phyloP scores from a whole-genome alignment of 1,140 invertebrate genomes.

The Drosophila sp. region DNA sequence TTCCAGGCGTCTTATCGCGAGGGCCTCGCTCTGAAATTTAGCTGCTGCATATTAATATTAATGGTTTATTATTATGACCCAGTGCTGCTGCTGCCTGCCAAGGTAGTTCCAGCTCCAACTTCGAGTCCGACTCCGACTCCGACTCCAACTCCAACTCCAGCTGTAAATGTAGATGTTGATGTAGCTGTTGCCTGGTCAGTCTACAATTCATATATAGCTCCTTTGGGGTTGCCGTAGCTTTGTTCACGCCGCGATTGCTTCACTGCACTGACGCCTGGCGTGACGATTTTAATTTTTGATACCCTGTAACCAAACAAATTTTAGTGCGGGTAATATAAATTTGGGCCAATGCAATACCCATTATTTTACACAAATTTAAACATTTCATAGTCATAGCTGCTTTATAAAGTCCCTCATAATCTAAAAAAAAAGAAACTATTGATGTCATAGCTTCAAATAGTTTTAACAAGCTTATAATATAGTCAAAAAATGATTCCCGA shows the following conservation, averaged over 20 bases:
- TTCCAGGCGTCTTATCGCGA: slow-evolving; percentile 29
- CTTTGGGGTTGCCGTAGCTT: slow-evolving; percentile 61
- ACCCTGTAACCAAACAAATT: slow-evolving; percentile 25
- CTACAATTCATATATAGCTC: slow-evolving; percentile 37
- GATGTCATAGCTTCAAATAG: too few relatives aligned
- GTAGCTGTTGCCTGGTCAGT: slow-evolving; percentile 1
- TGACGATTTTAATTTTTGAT: slow-evolving; percentile 79
- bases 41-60: slow-evolving; percentile 72
- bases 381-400: too few relatives aligned
- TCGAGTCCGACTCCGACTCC: slow-evolving; percentile 1
- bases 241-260: slow-evolving; percentile 69
- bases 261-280: slow-evolving; percentile 77
- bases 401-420: too few relatives aligned
- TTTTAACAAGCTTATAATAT: too few relatives aligned
- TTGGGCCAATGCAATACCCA: too few relatives aligned
- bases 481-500: too few relatives aligned
- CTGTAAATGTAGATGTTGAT: background rate
- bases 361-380: too few relatives aligned
- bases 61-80: slow-evolving; percentile 81
- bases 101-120: slow-evolving; percentile 13
- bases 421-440: too few relatives aligned
- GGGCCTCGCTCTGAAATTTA: slow-evolving; percentile 30
- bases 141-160: background rate
- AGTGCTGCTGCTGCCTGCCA: slow-evolving; percentile 16
- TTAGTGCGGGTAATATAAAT: background rate